A percentile compares a stretch with the other conserved stretches of the same genome.
These are phyloP conservation scores for Caprella mutica DNA, from an alignment of 2,888 invertebrate genomes.

Conservation along the genomic window DNA sequence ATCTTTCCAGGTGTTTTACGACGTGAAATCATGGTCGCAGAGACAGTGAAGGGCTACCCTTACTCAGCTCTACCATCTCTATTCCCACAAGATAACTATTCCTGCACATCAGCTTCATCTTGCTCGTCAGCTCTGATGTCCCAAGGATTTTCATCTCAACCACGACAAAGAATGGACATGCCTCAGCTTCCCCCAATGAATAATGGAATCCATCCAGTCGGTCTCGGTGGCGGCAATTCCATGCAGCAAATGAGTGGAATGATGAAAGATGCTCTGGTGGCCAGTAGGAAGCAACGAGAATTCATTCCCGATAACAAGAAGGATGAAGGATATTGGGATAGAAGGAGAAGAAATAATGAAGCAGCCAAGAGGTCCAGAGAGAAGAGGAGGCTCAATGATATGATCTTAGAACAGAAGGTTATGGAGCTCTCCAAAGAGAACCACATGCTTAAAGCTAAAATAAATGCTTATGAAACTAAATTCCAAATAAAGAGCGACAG, in stretches of 20 bases:
- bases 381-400: conserved; percentile 88
- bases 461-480: conserved; percentile 84
- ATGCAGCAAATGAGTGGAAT: conserved; percentile 2
- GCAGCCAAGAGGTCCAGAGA: conserved; percentile 94
- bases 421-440: conserved; percentile 91
- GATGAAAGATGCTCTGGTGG: conserved; percentile 39
- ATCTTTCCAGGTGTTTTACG: conserved; percentile 30
- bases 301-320: conserved; percentile 95
- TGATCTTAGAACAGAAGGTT: conserved; percentile 88
- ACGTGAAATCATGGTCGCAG: conserved; percentile 34
- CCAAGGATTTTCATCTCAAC: background rate
- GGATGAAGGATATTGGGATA: conserved; percentile 95
- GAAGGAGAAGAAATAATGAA: conserved; percentile 88
- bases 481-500: conserved; percentile 79
- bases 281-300: conserved; percentile 84
- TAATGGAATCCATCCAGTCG: conserved; percentile 9
- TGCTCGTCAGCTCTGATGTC: conserved; percentile 7
- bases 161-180: no score
- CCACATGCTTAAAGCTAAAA: conserved; percentile 80
- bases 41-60: conserved; percentile 32
- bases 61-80: conserved; percentile 33
- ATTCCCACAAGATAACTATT: conserved; percentile 19
- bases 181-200: conserved; percentile 16
- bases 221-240: conserved; percentile 6
- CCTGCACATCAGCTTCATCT: conserved; percentile 20